Percentiles rank a stretch among this genome's conserved stretches.
These are phyloP conservation scores for Pseudopleuronectes americanus DNA, from an alignment of 2,797 vertebrate genomes.

Conservation along the genomic window DNA sequence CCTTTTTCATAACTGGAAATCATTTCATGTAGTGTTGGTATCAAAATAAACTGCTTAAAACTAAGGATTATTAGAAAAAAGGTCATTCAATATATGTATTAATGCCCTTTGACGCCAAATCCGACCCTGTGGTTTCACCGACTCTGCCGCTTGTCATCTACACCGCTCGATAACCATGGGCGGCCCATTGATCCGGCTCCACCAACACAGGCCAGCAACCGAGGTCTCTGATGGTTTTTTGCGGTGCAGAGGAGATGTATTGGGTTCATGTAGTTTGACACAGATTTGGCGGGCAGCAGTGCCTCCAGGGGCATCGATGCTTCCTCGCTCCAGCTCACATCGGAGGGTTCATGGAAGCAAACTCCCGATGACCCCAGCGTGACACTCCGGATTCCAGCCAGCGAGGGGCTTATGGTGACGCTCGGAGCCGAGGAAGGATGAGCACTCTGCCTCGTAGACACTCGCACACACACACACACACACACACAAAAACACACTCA, in stretches of 20 bases:
- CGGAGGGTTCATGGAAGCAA: slow-evolving; percentile 70
- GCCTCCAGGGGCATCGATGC: slow-evolving; percentile 63
- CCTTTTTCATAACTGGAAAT: background rate
- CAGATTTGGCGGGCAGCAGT: slow-evolving; percentile 65
- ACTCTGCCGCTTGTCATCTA: slow-evolving; percentile 59
- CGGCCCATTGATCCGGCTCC: slow-evolving; percentile 53
- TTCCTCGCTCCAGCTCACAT: slow-evolving; percentile 65
- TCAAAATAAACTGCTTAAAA: background rate
- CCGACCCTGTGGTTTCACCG: slow-evolving; percentile 16
- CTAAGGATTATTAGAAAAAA: background rate
- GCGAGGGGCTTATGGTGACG: slow-evolving; percentile 54
- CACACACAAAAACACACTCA: background rate
- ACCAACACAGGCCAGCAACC: slow-evolving; percentile 14
- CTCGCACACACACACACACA: background rate
- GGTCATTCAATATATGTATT: slow-evolving; percentile 24
- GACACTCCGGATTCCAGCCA: slow-evolving; percentile 55
- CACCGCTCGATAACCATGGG: slow-evolving; percentile 41
- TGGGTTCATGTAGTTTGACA: slow-evolving; percentile 63
- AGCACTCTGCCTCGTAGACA: slow-evolving; percentile 27
- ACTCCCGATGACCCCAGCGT: slow-evolving; percentile 66
- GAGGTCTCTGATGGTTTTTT: slow-evolving; percentile 47
- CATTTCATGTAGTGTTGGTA: background rate
- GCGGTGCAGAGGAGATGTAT: slow-evolving; percentile 35
- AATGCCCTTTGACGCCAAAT: background rate
- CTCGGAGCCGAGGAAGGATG: slow-evolving; percentile 24